A percentile compares a stretch with the other conserved stretches of the same genome.
These are phyloP conservation scores for Andrena cerasifolii DNA, from an alignment of 1,140 invertebrate species.

Conservation along the genomic window DNA sequence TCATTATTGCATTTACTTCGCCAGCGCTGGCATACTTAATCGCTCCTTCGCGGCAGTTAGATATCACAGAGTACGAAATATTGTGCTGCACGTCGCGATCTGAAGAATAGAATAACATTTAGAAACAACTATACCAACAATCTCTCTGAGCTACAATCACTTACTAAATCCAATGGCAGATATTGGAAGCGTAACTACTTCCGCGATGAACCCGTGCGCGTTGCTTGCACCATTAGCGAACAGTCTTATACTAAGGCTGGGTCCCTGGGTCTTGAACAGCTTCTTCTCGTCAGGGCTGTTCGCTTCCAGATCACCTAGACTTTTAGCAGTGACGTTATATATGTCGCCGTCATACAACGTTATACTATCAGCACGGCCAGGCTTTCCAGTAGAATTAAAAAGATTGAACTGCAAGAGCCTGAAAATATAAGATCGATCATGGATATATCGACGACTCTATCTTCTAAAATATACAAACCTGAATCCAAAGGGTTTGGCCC, in stretches of 20 bases:
- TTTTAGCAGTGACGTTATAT: conserved; percentile 91
- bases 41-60: conserved; percentile 94
- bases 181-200: conserved; percentile 97
- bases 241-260: conserved; percentile 94
- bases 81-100: conserved; percentile 96
- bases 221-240: conserved; percentile 97
- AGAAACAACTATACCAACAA: neutral
- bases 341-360: conserved; percentile 96
- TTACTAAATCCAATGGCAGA: conserved; percentile 94
- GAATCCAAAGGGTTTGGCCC: conserved; percentile 94
- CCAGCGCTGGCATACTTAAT: conserved; percentile 94
- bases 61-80: conserved; percentile 92
- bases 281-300: conserved; percentile 88
- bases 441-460: no score
- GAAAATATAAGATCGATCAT: conserved; percentile 38
- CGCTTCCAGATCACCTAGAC: conserved; percentile 88
- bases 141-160: conserved; percentile 62
- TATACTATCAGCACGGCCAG: conserved; percentile 92
- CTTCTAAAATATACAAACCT: conserved; percentile 77
- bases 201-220: conserved; percentile 98
- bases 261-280: conserved; percentile 88
- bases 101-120: conserved; percentile 74
- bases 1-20: conserved; percentile 96
- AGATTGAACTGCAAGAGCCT: conserved; percentile 96
- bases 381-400: conserved; percentile 93